Percentiles rank a stretch among this genome's conserved stretches.
phyloP scores from a whole-genome alignment of 2,888 invertebrate species.

The Stenodera caucasica region DNA sequence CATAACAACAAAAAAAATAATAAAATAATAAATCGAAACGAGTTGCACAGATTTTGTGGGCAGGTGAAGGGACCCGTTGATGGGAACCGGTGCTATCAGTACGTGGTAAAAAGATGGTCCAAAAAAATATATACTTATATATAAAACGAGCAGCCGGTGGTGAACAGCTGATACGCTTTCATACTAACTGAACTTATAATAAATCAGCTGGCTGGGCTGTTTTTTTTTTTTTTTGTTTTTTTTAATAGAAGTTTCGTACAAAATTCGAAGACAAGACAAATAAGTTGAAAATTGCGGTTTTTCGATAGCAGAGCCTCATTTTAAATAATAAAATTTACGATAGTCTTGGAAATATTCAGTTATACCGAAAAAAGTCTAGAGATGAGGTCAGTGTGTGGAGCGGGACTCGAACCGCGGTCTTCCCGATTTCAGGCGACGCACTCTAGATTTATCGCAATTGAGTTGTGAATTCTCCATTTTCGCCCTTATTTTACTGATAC shows the following conservation, averaged over 20 bases:
- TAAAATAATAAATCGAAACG: slow-evolving; percentile 8
- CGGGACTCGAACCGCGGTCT: no score
- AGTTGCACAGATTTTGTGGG: slow-evolving; percentile 29
- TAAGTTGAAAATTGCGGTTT: no score
- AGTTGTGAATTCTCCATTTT: no score
- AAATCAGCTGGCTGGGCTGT: slow-evolving; percentile 3
- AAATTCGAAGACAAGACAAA: background rate
- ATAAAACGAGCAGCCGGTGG: background rate
- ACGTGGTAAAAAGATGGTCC: slow-evolving; percentile 17
- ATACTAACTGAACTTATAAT: slow-evolving; percentile 9
- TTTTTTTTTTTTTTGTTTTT: background rate
- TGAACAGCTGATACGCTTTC: slow-evolving; percentile 4
- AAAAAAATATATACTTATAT: no score
- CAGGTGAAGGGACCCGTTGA: slow-evolving; percentile 31
- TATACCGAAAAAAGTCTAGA: no score
- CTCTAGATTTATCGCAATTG: no score
- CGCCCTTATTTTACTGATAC: no score
- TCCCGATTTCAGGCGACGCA: no score
- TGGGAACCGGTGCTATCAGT: slow-evolving; percentile 32
- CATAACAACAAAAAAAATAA: background rate
- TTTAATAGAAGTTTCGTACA: background rate
- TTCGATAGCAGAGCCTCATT: no score
- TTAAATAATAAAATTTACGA: no score
- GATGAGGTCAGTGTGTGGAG: no score
- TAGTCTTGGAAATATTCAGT: no score